Percentiles rank a stretch among this genome's conserved stretches.
phyloP scores from a whole-genome alignment of 2,113 vertebrate genomes.

The Ceuthmochares aereus region DNA sequence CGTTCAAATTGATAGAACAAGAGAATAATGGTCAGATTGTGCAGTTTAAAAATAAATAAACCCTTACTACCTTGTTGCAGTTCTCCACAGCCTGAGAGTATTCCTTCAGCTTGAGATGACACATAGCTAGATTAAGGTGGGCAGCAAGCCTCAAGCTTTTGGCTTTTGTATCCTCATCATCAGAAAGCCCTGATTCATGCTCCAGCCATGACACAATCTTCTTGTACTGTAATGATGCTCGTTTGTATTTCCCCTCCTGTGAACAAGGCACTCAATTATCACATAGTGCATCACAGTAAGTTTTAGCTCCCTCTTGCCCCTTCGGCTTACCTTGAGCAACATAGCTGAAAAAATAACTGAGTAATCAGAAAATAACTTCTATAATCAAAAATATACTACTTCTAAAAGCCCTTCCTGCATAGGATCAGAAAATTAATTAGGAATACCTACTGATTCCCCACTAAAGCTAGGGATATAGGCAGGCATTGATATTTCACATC shows the following conservation, averaged over 20 bases:
- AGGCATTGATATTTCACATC: not conserved
- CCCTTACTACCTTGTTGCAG: slow-evolving; percentile 89
- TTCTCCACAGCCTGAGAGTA: slow-evolving; percentile 86
- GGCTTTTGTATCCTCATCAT: slow-evolving; percentile 82
- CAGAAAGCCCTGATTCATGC: slow-evolving; percentile 83
- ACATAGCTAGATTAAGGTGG: slow-evolving; percentile 95
- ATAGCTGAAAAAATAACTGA: not conserved
- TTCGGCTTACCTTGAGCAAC: not conserved
- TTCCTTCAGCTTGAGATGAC: slow-evolving; percentile 93
- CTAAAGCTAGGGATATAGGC: not conserved
- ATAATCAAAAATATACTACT: not conserved
- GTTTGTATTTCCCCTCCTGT: slow-evolving; percentile 92
- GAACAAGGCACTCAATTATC: not conserved
- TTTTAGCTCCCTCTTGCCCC: not conserved
- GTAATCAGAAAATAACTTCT: not conserved
- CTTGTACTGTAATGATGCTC: slow-evolving; percentile 91
- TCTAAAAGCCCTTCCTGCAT: not conserved
- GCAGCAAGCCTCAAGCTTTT: slow-evolving; percentile 88
- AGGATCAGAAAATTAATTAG: not conserved
- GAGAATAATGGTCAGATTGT: not conserved
- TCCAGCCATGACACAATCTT: slow-evolving; percentile 96
- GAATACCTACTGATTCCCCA: not conserved
- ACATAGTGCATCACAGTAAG: not conserved
- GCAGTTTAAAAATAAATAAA: not conserved
- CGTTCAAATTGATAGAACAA: not conserved